Conservation (phyloP, 1,140 invertebrate species). For the Pachypsylla venusta region DNA sequence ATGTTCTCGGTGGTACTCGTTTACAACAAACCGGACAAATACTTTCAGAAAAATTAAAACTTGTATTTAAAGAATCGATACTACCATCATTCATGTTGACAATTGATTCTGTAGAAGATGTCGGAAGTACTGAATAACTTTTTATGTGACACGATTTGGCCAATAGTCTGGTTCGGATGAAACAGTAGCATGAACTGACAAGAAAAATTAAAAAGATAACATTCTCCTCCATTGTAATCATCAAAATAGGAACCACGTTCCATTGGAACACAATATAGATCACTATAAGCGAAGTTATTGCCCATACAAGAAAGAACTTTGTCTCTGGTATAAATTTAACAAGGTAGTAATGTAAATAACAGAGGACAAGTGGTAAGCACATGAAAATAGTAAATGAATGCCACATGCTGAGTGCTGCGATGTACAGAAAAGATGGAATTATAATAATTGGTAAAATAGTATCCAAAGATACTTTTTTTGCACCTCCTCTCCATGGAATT, state of each 20-base stretch:
- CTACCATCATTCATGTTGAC: constrained; percentile 6
- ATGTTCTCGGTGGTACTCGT: constrained; percentile 22
- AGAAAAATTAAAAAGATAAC: constrained; percentile 41
- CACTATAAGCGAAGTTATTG: constrained; percentile 41
- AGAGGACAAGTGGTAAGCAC: constrained; percentile 41
- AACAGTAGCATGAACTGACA: constrained; percentile 26
- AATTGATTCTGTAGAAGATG: constrained; percentile 13
- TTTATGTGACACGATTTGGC: constrained; percentile 31
- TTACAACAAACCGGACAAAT: constrained; percentile 24
- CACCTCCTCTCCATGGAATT: constrained; percentile 37
- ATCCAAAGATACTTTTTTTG: constrained; percentile 39
- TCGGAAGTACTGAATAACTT: constrained; percentile 26
- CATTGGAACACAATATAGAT: constrained; percentile 49
- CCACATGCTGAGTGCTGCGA: constrained; percentile 40
- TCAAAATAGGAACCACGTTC: constrained; percentile 41
- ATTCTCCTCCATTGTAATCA: constrained; percentile 51
- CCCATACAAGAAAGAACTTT: constrained; percentile 52
- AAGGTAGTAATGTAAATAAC: constrained; percentile 43
- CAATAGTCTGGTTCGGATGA: constrained; percentile 31
- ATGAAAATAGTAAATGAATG: constrained; percentile 43
- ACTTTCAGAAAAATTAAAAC: constrained; percentile 15
- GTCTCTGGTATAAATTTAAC: constrained; percentile 41
- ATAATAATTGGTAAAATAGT: constrained; percentile 44
- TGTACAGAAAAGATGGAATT: constrained; percentile 39
- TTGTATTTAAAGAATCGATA: constrained; percentile 9